Base-by-base conservation (phyloP, 2,797 vertebrate genomes). In the Falco biarmicus region DNA sequence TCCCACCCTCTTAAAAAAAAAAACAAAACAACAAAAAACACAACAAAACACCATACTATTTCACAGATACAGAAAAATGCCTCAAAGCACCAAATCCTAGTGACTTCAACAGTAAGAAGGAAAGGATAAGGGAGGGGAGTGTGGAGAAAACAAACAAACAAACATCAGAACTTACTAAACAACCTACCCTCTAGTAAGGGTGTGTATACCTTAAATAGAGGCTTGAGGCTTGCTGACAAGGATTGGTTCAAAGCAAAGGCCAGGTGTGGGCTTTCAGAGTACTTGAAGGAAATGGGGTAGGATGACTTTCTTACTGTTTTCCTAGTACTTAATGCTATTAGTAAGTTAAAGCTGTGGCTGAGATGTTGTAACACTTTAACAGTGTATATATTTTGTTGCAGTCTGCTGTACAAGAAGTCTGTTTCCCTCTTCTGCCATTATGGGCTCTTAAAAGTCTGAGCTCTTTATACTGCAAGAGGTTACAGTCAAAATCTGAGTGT, bases 101-200 rank as follows among this genome's bases (percentile, higher is more conserved):
- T 10, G 0, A 26, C 6, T 3, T 9, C 3, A 47, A 6, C 7
- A 41, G 41, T 41, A 41, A 15, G 41, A 41, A 41, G 41, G 41
- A 41, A 15, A 15, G 15, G 15, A 41, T 39, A 39, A 39, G 39
- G 39, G 39, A 39, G 39, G 37, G 39, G 39, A 9, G 11, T 39
- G 39, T 39, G 11, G 11, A 18, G 2, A 24, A 29, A 56, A 20
- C 1, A 18, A 26, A 20, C 1, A 18, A 26, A 43, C 43, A 45
- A 45, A 45, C 43, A 24, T 0, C 5, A 45, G 1, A 75, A 24
- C 13, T 19, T 6, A 54, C 19, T 2, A 45, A 29, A 1, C 7
- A 71, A 3, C 13, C 5, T 5, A 0, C 3, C 5, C 5, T 20
- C 8, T 17, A 22, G 1, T 22, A 37, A 51, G 13, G 1, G 1